Percentiles rank a stretch among this genome's conserved stretches.
Evolutionary conservation across 2,113 vertebrate genomes (phyloP).

Genomic region (Rhegmatorhina hoffmannsi): DNA sequence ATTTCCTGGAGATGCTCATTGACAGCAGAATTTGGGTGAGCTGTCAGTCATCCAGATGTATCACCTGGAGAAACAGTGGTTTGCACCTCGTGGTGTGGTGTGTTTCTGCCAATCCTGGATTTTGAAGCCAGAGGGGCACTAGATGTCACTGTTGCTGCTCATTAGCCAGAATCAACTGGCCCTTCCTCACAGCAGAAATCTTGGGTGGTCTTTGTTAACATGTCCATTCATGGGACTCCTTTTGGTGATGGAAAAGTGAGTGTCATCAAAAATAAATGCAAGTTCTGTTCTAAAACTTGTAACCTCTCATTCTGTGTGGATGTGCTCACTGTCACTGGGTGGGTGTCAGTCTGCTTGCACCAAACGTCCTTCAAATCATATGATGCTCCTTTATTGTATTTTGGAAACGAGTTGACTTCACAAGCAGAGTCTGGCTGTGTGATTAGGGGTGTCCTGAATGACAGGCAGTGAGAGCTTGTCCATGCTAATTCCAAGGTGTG

Average conservation of each 20-base stretch:
- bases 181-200: background rate
- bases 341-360: background rate
- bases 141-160: constrained; percentile 51
- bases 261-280: background rate
- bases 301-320: background rate
- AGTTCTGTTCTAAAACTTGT: background rate
- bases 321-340: background rate
- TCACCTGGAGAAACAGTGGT: background rate
- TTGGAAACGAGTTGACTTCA: background rate
- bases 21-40: background rate
- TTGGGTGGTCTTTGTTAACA: background rate
- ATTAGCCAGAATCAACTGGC: background rate
- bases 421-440: background rate
- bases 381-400: background rate
- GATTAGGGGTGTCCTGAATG: background rate
- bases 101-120: background rate
- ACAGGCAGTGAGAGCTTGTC: background rate
- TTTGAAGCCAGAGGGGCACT: background rate
- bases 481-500: background rate
- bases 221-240: background rate
- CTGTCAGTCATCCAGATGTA: background rate
- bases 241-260: background rate
- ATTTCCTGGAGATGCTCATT: background rate
- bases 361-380: background rate
- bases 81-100: accelerated